These are phyloP conservation scores for Kryphioiulus occultus DNA, from an alignment of 2,888 invertebrate species.

Conservation along the genomic window DNA sequence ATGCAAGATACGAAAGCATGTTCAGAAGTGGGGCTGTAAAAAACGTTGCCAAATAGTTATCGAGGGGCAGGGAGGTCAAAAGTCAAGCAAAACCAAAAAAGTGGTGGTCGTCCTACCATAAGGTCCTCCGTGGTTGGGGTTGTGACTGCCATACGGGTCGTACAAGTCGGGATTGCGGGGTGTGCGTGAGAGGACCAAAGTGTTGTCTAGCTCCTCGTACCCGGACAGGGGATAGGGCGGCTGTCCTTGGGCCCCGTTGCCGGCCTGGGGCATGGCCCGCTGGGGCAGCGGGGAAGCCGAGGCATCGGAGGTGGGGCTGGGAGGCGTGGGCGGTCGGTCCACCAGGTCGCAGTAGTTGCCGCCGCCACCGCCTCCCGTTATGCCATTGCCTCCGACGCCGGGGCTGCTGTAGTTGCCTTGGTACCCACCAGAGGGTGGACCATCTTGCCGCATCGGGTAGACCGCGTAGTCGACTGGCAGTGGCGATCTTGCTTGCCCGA, in stretches of 20 bases:
- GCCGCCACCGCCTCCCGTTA: constrained; percentile 39
- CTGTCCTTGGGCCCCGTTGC: constrained; percentile 62
- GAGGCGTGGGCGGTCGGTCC: constrained; percentile 55
- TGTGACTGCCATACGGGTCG: constrained; percentile 44
- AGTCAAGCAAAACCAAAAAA: not conserved
- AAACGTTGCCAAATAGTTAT: not conserved
- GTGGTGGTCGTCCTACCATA: constrained; percentile 41
- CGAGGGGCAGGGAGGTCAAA: not conserved
- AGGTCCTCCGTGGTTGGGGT: constrained; percentile 46
- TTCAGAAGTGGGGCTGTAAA: not conserved
- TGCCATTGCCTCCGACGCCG: constrained; percentile 42
- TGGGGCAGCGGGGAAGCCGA: constrained; percentile 56
- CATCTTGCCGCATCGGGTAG: constrained; percentile 44
- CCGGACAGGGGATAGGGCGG: constrained; percentile 69
- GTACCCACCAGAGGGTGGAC: constrained; percentile 46
- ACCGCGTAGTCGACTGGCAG: constrained; percentile 49
- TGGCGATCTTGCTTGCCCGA: constrained; percentile 45
- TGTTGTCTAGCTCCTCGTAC: constrained; percentile 71
- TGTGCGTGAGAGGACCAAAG: constrained; percentile 58
- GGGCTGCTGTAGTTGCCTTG: constrained; percentile 47
- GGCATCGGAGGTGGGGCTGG: constrained; percentile 55
- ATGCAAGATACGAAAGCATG: constrained; percentile 6
- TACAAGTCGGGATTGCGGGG: constrained; percentile 48
- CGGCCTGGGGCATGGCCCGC: constrained; percentile 57
- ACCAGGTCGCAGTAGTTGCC: constrained; percentile 39